Evolutionary conservation across 2,797 vertebrate species (phyloP).

Genomic region (Trichosurus vulpecula): DNA sequence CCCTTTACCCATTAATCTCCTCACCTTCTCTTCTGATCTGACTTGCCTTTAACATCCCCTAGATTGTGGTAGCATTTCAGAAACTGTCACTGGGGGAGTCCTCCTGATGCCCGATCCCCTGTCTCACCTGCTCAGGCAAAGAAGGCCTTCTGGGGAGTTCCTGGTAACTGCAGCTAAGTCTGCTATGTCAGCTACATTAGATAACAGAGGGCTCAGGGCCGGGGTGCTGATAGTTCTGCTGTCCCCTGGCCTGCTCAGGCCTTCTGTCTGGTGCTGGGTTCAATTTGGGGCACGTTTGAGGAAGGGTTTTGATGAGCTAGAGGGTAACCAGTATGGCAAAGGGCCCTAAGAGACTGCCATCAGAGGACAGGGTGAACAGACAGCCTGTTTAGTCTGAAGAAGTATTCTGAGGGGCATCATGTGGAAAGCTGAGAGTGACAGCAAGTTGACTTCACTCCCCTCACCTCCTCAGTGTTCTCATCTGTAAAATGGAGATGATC

Average conservation of each 20-base stretch:
- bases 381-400: background rate
- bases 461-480: background rate
- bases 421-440: no score
- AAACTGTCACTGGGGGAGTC: background rate
- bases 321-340: background rate
- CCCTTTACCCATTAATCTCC: background rate
- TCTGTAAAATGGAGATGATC: background rate
- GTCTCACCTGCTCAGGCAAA: background rate
- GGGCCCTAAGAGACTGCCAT: background rate
- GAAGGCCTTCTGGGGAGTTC: background rate
- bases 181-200: background rate
- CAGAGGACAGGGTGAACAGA: background rate
- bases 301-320: background rate
- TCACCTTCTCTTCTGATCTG: background rate
- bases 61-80: background rate
- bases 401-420: background rate
- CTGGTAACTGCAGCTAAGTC: background rate
- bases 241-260: background rate
- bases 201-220: background rate
- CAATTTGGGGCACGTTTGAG: no score
- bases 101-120: background rate
- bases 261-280: background rate
- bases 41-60: background rate
- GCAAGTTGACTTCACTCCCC: background rate
- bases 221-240: background rate